A percentile compares a stretch with the other conserved stretches of the same genome.
Conservation (phyloP, 2,888 invertebrate species). For the Fabriciana adippe region DNA sequence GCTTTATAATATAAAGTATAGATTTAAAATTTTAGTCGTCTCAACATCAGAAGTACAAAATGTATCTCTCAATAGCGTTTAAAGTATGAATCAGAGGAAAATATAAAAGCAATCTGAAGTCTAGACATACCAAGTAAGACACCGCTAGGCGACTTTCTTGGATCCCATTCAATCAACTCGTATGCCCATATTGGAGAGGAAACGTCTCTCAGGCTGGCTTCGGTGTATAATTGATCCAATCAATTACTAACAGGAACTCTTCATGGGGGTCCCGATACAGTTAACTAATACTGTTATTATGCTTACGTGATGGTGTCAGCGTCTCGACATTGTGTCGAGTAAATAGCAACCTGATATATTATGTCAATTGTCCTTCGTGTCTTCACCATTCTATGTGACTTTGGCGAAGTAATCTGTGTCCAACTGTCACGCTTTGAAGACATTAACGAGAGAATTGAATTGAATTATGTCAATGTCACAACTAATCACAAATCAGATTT, state of each 20-base stretch:
- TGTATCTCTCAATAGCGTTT: neutral
- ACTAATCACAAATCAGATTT: too few species aligned
- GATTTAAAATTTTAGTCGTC: too few species aligned
- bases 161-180: conserved; percentile 39
- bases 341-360: too few species aligned
- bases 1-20: too few species aligned
- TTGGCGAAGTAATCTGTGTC: too few species aligned
- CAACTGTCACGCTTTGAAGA: too few species aligned
- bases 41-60: too few species aligned
- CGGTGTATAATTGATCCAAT: conserved; percentile 32
- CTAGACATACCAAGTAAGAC: conserved; percentile 12
- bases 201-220: conserved; percentile 34
- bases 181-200: conserved; percentile 39
- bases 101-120: neutral
- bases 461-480: too few species aligned
- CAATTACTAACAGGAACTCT: conserved; percentile 35
- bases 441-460: neutral
- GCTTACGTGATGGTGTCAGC: neutral
- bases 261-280: conserved; percentile 32
- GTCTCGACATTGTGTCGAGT: neutral
- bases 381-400: neutral
- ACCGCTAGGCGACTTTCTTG: conserved; percentile 35
- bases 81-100: neutral
- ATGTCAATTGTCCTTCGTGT: neutral
- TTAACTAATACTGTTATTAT: conserved; percentile 29